Base-by-base conservation (phyloP, 2,113 vertebrate species). In the Percina caprodes region DNA sequence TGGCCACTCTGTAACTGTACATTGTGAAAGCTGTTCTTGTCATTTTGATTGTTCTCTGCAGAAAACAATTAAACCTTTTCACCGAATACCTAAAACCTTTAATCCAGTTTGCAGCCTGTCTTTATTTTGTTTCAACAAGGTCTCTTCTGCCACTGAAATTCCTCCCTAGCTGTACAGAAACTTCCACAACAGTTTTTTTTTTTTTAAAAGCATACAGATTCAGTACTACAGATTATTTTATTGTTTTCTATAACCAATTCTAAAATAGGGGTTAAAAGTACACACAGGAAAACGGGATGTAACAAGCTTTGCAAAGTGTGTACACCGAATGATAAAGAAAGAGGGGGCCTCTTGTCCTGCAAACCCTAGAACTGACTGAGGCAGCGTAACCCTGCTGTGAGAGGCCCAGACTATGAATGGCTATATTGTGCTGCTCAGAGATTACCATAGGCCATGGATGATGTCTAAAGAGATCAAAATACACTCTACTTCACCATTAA, bases 381-480 rank as follows among this genome's bases (percentile, higher is more conserved):
- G 52, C 55, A 86, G 75, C 23, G 58, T 23, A 78, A 26, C 23
- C 69, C 58, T 65, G 65, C 70, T 68, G 72, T 70, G 72, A 82
- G 80, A 80, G 77, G 63, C 65, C 65, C 19, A 74, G 1, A 23
- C 18, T 54, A 89, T 86, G 75, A 91, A 89, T 65, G 39, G 83
- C 15, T 67, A 67, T 68, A 85, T 69, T 88, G 81, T 92, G 55
- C 73, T 67, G 52, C 84, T 74, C 39, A 60, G 78, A 60, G 58
- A 72, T 46, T 52, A 74, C 60, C 39, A 45, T 7, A 72, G 74
- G 63, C 65, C 71, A 82, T 54, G 49, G 23, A 35, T 2, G 5
- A 55, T 14, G 23, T 73, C 74, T 78, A 6, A 71, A 84, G 46
- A 73, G 72, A 90, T 68, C 60, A 73, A 45, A 55, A 74, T 21